These are phyloP conservation scores for Enoplosus armatus DNA, from an alignment of 2,797 vertebrate genomes.

Conservation along the genomic window DNA sequence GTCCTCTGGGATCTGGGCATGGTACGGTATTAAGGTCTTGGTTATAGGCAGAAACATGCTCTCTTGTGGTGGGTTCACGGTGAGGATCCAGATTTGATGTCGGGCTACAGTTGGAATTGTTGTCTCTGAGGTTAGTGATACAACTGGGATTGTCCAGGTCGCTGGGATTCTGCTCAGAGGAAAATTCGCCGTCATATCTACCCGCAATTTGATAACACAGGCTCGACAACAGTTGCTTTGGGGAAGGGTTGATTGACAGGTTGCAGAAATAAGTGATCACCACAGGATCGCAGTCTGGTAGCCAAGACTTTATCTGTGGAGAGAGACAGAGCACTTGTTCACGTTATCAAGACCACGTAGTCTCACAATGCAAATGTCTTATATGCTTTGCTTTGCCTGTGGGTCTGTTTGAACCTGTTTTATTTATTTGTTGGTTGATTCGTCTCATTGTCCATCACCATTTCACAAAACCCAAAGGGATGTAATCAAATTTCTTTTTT, in stretches of 20 bases:
- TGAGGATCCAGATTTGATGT: slow-evolving; percentile 18
- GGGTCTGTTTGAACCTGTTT: neutral
- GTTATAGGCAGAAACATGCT: neutral
- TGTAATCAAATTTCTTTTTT: neutral
- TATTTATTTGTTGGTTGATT: neutral
- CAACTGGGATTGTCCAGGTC: neutral
- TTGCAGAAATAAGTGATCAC: slow-evolving; percentile 78
- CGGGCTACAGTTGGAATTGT: neutral
- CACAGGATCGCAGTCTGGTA: slow-evolving; percentile 77
- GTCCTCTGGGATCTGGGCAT: neutral
- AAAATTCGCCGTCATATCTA: slow-evolving; percentile 51
- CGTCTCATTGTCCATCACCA: neutral
- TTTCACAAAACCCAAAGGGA: neutral
- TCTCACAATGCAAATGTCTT: neutral
- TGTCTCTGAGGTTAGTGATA: neutral
- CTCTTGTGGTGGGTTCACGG: neutral
- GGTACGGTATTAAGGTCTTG: neutral
- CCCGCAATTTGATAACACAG: slow-evolving; percentile 79
- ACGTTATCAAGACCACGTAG: neutral
- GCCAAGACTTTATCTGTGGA: slow-evolving; percentile 83
- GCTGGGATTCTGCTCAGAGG: slow-evolving; percentile 11
- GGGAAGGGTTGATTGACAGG: slow-evolving; percentile 52
- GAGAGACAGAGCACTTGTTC: neutral
- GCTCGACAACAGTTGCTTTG: slow-evolving; percentile 74
- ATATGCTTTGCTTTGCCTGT: neutral